Base-by-base conservation (phyloP, 1,140 invertebrate genomes). In the Condylostylus longicornis region DNA sequence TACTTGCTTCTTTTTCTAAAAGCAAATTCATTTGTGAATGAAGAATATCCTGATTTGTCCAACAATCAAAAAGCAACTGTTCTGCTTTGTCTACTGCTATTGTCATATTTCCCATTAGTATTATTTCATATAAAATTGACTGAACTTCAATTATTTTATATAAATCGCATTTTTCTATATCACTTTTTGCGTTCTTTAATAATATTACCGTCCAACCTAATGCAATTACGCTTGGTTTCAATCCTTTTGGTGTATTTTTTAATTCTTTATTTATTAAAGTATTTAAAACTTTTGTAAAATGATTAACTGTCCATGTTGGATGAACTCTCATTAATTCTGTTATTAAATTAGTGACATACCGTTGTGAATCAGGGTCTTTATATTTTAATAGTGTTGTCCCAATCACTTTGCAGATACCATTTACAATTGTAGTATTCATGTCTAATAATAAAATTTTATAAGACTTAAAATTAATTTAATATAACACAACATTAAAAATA, bases 331-430 rank as follows among this genome's bases (percentile, higher is more conserved):
- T 54, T 3, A 89, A 56, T 21, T 70, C 69, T 22, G 62, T 56
- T n/a, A 89, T 68, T 21, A 88, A 59, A 35, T 69, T 67, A 44
- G 71, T 71, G 13, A 88, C 70, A 51, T 78, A 74, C 23, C 71
- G 70, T 50, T 83, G 77, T 4, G 85, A 90, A 40, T 69, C 63
- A 32, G 70, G 69, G 63, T 90, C 84, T 47, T 74, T 67, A 51
- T 89, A 89, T 44, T 79, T 70, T 38, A 76, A 73, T 41, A 89
- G 61, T 8, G 82, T 82, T 18, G 75, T 64, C 12, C 73, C 70
- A 37, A 87, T 55, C 34, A 78, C 67, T 55, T 78, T 77, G 46
- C 82, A 85, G 40, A 89, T 72, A 42, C 79, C 82, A 49, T 73
- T 72, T 15, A 89, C 68, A 40, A 80, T 76, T 45, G 72, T 70